Conservation (phyloP, 2,797 vertebrate genomes). For the Enteromius radiatus region DNA sequence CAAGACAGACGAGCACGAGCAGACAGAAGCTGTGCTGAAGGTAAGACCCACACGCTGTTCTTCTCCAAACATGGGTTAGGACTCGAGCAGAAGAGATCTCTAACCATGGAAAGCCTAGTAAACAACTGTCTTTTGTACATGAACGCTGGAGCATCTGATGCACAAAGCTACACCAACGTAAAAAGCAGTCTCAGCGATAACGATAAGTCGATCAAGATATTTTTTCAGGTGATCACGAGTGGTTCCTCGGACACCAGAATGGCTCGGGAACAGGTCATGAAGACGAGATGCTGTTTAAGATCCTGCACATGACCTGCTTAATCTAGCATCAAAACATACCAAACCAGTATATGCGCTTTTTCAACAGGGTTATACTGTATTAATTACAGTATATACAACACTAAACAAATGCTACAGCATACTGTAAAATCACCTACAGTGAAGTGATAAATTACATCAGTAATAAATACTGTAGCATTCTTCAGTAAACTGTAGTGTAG, state of each 20-base stretch:
- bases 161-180: not conserved
- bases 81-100: not conserved
- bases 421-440: no score
- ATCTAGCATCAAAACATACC: no score
- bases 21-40: constrained; percentile 67
- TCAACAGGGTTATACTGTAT: not conserved
- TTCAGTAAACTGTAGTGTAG: no score
- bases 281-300: no score
- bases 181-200: not conserved
- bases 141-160: not conserved
- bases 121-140: not conserved
- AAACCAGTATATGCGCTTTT: no score
- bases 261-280: not conserved
- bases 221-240: not conserved
- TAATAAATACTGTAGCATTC: no score
- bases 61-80: not conserved
- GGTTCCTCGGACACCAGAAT: not conserved
- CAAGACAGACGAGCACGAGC: constrained; percentile 55
- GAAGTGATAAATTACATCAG: no score
- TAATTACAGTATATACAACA: not conserved
- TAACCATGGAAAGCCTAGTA: no score
- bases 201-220: no score
- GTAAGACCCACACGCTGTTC: constrained; percentile 33
- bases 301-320: no score
- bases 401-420: no score